Base-by-base conservation (phyloP, 2,888 invertebrate species). In the Chirona hameri region DNA sequence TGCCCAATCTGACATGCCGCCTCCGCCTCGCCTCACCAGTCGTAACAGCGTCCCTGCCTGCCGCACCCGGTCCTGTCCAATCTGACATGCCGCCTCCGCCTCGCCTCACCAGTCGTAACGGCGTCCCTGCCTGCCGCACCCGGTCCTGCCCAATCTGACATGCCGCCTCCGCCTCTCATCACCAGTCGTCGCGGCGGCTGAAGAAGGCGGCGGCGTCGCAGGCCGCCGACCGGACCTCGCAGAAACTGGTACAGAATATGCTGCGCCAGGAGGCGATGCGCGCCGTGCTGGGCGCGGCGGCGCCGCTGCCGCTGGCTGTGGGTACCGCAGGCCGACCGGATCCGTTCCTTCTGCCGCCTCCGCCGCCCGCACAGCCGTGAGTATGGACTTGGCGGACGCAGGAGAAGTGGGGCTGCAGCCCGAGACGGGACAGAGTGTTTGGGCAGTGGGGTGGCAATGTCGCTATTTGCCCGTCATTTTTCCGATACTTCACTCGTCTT, bases 211-310 rank as follows among this genome's bases (percentile, higher is more conserved):
- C 91, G 88, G 91, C 92, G 82, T 89, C 91, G 83, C 91, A 91
- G 85, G 93, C 93, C 88, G 93, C 94, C 72, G 92, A 93, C 86
- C 89, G 92, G 87, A 89, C 94, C 84, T 92, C 94, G 88, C 90
- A 93, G 86, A 92, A 96, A 88, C 89, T 95, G 65, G 88, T 94
- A 60, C 90, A 91, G 82, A 91, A 94, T 81, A 88, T 96, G 27
- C 91, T 95, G 84, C 94, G 94, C 87, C 94, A 94, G 86, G 92
- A 93, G 31, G 94, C 93, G 0, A 91, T 97, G n/a, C 85, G 86
- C 3, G 80, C 80, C 27, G 80, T 80, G 52, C 48, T 80, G 80
- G 80, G 80, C 48, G 80, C 48, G 15, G 12, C 15, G 52, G 80
- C 80, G 2, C 80, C 80, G 27, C 55, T 80, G 52, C 80, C 80